These are phyloP conservation scores for Melieria omissa DNA, from an alignment of 2,888 invertebrate species.

Conservation along the genomic window DNA sequence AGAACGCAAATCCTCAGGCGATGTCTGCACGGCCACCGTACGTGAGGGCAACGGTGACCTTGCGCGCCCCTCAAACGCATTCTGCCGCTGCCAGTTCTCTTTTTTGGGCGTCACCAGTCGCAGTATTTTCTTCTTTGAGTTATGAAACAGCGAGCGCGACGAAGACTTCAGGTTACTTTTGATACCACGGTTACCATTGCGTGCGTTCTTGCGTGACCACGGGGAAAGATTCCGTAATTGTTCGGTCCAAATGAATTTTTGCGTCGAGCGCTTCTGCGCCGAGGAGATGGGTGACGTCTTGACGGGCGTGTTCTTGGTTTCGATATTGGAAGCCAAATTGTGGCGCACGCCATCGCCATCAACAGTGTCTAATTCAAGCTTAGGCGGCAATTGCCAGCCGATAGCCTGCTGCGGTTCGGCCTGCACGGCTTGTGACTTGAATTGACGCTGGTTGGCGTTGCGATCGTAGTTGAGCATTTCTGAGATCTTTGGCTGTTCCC, in stretches of 20 bases:
- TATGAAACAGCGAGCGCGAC: slow-evolving; percentile 56
- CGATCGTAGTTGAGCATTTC: slow-evolving; percentile 60
- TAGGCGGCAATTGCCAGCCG: slow-evolving; percentile 58
- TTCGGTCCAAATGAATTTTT: slow-evolving; percentile 57
- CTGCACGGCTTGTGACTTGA: slow-evolving; percentile 47
- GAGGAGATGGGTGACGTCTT: slow-evolving; percentile 46
- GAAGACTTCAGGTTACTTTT: slow-evolving; percentile 44
- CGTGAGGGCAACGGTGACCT: slow-evolving; percentile 42
- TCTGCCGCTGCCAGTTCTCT: slow-evolving; percentile 42
- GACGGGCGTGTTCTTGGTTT: slow-evolving; percentile 61
- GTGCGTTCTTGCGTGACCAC: slow-evolving; percentile 50
- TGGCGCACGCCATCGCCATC: slow-evolving; percentile 57
- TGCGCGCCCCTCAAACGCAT: slow-evolving; percentile 16
- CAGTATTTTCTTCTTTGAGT: slow-evolving; percentile 60
- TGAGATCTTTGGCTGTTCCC: slow-evolving; percentile 56
- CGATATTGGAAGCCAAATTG: slow-evolving; percentile 61
- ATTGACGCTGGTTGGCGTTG: slow-evolving; percentile 42
- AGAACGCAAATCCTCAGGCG: slow-evolving; percentile 44
- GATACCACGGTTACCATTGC: slow-evolving; percentile 18
- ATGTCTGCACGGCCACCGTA: slow-evolving; percentile 60
- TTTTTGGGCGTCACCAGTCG: slow-evolving; percentile 61
- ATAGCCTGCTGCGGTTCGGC: slow-evolving; percentile 59
- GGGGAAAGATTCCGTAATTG: slow-evolving; percentile 59
- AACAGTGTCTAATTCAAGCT: slow-evolving; percentile 62
- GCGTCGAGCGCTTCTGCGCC: slow-evolving; percentile 38